Percentiles rank a stretch among this genome's conserved stretches.
Evolutionary conservation across 2,888 invertebrate species (phyloP).

Genomic region (Lycaena phlaeas): DNA sequence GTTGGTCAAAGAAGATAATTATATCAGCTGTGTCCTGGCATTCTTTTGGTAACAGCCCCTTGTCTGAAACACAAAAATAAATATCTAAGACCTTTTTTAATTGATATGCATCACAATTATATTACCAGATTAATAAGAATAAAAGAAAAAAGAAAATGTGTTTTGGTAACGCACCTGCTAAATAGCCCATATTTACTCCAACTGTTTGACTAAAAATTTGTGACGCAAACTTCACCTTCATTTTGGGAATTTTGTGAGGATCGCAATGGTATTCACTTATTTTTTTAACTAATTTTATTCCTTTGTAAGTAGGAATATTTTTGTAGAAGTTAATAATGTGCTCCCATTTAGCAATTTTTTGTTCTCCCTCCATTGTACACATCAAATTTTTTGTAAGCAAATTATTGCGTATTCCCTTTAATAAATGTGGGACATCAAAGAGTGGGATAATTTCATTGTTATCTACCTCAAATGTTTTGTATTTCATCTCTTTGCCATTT

Average conservation of each 20-base stretch:
- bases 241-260: conserved; percentile 10
- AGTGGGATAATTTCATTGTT: background rate
- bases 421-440: conserved; percentile 9
- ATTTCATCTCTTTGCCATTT: too few relatives aligned
- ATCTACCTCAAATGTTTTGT: too few relatives aligned
- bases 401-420: conserved; percentile 24
- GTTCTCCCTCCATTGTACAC: background rate
- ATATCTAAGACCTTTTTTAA: conserved; percentile 4
- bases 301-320: background rate
- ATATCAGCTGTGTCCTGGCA: conserved; percentile 13
- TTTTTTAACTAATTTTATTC: conserved; percentile 5
- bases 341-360: conserved; percentile 11
- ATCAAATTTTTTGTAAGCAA: conserved; percentile 17
- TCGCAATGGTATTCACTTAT: conserved; percentile 3
- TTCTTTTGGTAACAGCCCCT: conserved; percentile 10
- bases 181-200: conserved; percentile 9
- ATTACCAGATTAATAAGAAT: too few relatives aligned
- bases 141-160: background rate
- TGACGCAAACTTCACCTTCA: too few relatives aligned
- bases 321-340: conserved; percentile 1
- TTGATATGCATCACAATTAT: too few relatives aligned
- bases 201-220: conserved; percentile 12
- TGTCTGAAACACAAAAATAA: too few relatives aligned
- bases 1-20: conserved; percentile 14
- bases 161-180: conserved; percentile 10